These are phyloP conservation scores for Nebria brevicollis DNA, from an alignment of 2,888 invertebrate species.

Conservation along the genomic window DNA sequence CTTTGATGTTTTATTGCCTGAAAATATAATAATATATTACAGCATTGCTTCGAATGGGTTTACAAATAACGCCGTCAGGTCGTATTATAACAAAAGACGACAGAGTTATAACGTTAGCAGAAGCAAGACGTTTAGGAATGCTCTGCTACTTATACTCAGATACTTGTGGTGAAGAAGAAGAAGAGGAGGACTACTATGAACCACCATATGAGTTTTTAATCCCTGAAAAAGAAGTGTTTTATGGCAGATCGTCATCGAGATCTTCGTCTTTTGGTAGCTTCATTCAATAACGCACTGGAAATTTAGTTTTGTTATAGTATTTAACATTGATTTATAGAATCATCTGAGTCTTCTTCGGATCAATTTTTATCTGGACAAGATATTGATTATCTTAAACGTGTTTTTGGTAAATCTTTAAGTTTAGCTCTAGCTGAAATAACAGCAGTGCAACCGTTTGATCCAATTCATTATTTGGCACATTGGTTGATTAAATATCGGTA, in stretches of 20 bases:
- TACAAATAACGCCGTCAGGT: conserved; percentile 56
- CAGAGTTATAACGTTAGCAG: conserved; percentile 54
- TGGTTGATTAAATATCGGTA: conserved; percentile 65
- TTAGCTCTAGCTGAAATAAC: conserved; percentile 63
- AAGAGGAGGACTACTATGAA: conserved; percentile 8
- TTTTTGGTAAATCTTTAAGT: conserved; percentile 60
- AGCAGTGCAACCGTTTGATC: conserved; percentile 62
- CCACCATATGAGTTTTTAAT: background rate
- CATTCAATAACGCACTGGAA: background rate
- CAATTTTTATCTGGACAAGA: conserved; percentile 57
- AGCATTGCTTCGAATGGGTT: conserved; percentile 54
- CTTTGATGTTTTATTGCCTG: background rate
- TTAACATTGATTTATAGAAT: conserved; percentile 14
- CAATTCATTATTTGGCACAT: conserved; percentile 64
- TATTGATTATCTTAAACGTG: conserved; percentile 58
- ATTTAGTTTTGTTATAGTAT: background rate
- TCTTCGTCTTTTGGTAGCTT: background rate
- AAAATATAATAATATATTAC: conserved; percentile 9
- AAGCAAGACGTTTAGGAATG: conserved; percentile 56
- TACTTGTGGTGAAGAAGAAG: conserved; percentile 20
- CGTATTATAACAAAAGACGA: conserved; percentile 56
- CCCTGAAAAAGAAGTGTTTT: conserved; percentile 3
- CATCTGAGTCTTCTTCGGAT: conserved; percentile 14
- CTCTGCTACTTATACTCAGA: conserved; percentile 51
- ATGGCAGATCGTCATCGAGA: background rate